These are phyloP conservation scores for Pachypanchax playfairii DNA, from an alignment of 2,113 vertebrate genomes.

Conservation along the genomic window DNA sequence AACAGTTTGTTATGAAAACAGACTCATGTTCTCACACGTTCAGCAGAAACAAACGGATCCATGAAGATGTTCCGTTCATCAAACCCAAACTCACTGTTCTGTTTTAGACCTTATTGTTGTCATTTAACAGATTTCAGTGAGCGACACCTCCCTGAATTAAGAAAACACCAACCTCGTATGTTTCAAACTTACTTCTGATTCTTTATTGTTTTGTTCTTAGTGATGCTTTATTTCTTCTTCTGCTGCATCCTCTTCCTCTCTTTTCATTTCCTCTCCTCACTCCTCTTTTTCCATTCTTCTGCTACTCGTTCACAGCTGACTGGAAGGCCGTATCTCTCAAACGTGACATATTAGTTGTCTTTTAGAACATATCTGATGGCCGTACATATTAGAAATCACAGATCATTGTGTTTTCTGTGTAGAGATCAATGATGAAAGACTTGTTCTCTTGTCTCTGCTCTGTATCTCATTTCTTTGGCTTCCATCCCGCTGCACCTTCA, in stretches of 20 bases:
- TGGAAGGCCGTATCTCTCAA: constrained; percentile 16
- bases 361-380: constrained; percentile 38
- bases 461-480: constrained; percentile 9
- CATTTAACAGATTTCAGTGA: no score
- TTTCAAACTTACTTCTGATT: constrained; percentile 4
- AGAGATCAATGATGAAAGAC: constrained; percentile 23
- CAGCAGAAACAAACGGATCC: no score
- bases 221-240: background rate
- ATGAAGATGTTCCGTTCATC: no score
- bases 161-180: constrained; percentile 10
- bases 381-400: constrained; percentile 20
- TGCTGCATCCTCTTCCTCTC: constrained; percentile 29
- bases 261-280: constrained; percentile 57
- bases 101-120: no score
- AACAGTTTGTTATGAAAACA: no score
- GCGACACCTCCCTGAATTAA: no score
- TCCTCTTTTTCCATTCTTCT: background rate
- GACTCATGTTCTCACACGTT: no score
- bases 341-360: constrained; percentile 32
- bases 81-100: no score
- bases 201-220: constrained; percentile 12
- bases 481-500: constrained; percentile 1
- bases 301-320: constrained; percentile 25
- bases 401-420: constrained; percentile 15
- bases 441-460: constrained; percentile 6